Conservation (phyloP, 1,140 invertebrate species). For the Euura saliciscinereae region DNA sequence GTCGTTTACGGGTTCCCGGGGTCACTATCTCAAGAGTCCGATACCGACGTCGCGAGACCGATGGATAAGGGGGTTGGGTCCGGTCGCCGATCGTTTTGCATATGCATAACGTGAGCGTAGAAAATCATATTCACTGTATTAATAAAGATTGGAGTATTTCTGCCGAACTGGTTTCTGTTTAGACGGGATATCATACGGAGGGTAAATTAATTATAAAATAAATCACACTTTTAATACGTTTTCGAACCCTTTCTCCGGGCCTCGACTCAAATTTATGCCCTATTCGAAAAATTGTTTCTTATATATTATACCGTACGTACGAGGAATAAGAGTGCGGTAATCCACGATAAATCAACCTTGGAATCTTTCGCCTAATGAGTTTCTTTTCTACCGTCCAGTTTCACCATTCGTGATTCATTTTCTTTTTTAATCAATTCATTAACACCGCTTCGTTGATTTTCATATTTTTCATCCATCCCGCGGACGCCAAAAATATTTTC, state of each 20-base stretch:
- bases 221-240: conserved; percentile 7
- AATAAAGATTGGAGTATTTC: background rate
- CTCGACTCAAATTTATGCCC: background rate
- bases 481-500: too few species aligned
- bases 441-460: conserved; percentile 35
- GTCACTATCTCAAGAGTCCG: conserved; percentile 11
- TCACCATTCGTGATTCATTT: conserved; percentile 43
- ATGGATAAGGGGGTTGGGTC: too few species aligned
- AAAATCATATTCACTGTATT: too few species aligned
- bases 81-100: background rate
- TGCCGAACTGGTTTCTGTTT: background rate
- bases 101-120: conserved; percentile 14
- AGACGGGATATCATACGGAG: background rate
- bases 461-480: too few species aligned
- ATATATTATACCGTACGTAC: background rate
- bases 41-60: conserved; percentile 32
- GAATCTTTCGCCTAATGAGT: conserved; percentile 59
- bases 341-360: conserved; percentile 57
- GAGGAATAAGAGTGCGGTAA: conserved; percentile 41
- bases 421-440: conserved; percentile 58
- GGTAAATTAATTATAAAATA: conserved; percentile 3
- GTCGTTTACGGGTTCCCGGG: conserved; percentile 42
- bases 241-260: background rate
- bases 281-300: background rate
- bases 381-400: conserved; percentile 57